Evolutionary conservation across 2,888 invertebrate species (phyloP).

Genomic region (Drosophila atripex): DNA sequence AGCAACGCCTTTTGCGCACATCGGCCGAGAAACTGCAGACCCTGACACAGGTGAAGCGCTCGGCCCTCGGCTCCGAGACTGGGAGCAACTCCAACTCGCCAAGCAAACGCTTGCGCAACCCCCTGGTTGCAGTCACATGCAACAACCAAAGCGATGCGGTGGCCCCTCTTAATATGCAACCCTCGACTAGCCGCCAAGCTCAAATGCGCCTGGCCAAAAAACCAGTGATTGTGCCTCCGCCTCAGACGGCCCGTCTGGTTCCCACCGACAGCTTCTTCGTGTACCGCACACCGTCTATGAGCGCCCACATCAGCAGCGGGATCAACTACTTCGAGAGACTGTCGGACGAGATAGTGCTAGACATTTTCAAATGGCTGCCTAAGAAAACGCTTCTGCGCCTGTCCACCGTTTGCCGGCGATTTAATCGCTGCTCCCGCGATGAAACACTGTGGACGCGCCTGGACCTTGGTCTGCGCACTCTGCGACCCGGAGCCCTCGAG

Average conservation of each 20-base stretch:
- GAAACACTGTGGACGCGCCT: slow-evolving; percentile 94
- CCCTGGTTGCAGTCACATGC: slow-evolving; percentile 81
- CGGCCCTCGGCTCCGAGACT: slow-evolving; percentile 58
- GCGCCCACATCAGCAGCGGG: slow-evolving; percentile 66
- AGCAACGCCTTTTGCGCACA: slow-evolving; percentile 47
- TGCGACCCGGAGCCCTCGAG: slow-evolving; percentile 89
- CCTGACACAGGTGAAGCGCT: slow-evolving; percentile 72
- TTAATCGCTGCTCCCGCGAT: slow-evolving; percentile 91
- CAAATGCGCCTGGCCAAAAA: slow-evolving; percentile 57
- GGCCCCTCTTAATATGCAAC: slow-evolving; percentile 54
- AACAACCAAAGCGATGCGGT: slow-evolving; percentile 67
- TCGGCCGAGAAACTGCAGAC: slow-evolving; percentile 53
- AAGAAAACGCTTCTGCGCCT: slow-evolving; percentile 89
- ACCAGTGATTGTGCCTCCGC: slow-evolving; percentile 2
- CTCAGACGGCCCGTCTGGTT: slow-evolving; percentile 33
- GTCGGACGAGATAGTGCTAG: slow-evolving; percentile 94
- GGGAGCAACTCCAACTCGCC: slow-evolving; percentile 74
- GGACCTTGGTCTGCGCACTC: slow-evolving; percentile 89
- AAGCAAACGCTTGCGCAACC: slow-evolving; percentile 78
- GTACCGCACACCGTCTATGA: slow-evolving; percentile 78
- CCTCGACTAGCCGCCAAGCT: slow-evolving; percentile 80
- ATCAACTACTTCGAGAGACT: slow-evolving; percentile 88
- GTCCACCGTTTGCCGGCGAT: slow-evolving; percentile 90
- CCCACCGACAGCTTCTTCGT: slow-evolving; percentile 82
- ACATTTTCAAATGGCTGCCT: slow-evolving; percentile 92